Evolutionary conservation across 2,888 invertebrate species (phyloP).

Genomic region (Proisotoma minuta): DNA sequence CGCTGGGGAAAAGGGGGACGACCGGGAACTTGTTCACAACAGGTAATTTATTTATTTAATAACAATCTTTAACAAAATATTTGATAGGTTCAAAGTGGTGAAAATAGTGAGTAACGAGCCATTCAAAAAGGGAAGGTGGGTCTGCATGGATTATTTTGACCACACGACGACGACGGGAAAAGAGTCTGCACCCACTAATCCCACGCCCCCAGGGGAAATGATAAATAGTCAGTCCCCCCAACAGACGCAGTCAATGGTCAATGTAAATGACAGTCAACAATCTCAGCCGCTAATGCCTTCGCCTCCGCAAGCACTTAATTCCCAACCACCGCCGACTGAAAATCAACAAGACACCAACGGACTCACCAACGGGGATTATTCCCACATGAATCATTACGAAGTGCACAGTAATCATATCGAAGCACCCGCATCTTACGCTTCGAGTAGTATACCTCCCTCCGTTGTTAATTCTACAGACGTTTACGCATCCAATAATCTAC

Average conservation of each 20-base stretch:
- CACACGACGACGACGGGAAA: slow-evolving; percentile 58
- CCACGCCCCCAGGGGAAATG: slow-evolving; percentile 16
- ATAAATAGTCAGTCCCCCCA: slow-evolving; percentile 16
- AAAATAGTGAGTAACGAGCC: slow-evolving; percentile 95
- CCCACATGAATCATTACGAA: not conserved
- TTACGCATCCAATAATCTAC: not conserved
- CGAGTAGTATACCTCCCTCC: not conserved
- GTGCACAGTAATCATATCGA: slow-evolving; percentile 1
- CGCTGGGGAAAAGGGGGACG: slow-evolving; percentile 31
- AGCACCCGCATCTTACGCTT: not conserved
- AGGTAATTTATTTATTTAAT: slow-evolving; percentile 19
- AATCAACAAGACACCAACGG: not conserved
- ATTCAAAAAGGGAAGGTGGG: slow-evolving; percentile 86
- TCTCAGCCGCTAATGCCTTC: not conserved
- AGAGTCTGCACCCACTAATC: slow-evolving; percentile 21
- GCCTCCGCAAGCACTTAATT: not conserved
- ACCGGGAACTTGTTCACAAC: slow-evolving; percentile 42
- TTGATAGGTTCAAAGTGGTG: slow-evolving; percentile 77
- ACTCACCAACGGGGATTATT: not conserved
- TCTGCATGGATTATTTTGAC: slow-evolving; percentile 89
- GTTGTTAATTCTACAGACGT: not conserved
- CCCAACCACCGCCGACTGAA: not conserved
- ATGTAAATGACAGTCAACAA: slow-evolving; percentile 16
- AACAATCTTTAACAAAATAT: not conserved
- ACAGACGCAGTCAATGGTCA: slow-evolving; percentile 29